These are phyloP conservation scores for Tenodera sinensis DNA, from an alignment of 2,888 invertebrate genomes.

Conservation along the genomic window DNA sequence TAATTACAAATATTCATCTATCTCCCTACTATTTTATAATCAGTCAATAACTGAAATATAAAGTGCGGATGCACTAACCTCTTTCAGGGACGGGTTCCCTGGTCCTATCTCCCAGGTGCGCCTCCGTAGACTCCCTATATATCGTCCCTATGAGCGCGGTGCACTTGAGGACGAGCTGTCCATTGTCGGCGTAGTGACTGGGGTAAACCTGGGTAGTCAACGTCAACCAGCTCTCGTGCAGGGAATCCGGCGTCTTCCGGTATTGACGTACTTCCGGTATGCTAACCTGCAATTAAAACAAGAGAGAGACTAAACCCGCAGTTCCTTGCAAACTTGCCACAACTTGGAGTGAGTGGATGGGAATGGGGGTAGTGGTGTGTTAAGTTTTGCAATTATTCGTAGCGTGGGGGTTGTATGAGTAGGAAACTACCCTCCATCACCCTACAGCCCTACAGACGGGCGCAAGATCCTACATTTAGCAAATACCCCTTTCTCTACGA, in stretches of 20 bases:
- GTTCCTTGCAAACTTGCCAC: no score
- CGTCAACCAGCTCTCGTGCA: constrained; percentile 56
- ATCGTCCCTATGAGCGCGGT: constrained; percentile 65
- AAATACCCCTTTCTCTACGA: no score
- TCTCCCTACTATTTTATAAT: no score
- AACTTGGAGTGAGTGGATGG: no score
- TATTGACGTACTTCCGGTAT: constrained; percentile 34
- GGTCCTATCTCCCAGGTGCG: constrained; percentile 64
- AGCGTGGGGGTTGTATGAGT: no score
- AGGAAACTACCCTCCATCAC: no score
- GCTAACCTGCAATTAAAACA: constrained; percentile 38
- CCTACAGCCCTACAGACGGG: no score
- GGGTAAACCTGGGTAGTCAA: constrained; percentile 55
- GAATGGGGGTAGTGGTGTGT: no score
- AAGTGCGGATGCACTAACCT: constrained; percentile 53
- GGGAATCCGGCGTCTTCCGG: constrained; percentile 32
- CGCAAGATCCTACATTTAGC: no score
- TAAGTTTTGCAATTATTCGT: no score
- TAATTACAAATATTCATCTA: no score
- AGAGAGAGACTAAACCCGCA: neutral
- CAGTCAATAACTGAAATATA: no score
- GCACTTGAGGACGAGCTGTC: constrained; percentile 66
- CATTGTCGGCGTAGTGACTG: constrained; percentile 54
- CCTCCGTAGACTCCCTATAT: constrained; percentile 63
- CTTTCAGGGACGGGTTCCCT: constrained; percentile 76